A percentile compares a stretch with the other conserved stretches of the same genome.
phyloP scores from a whole-genome alignment of 1,140 invertebrate genomes.

The Hormaphis cornu region DNA sequence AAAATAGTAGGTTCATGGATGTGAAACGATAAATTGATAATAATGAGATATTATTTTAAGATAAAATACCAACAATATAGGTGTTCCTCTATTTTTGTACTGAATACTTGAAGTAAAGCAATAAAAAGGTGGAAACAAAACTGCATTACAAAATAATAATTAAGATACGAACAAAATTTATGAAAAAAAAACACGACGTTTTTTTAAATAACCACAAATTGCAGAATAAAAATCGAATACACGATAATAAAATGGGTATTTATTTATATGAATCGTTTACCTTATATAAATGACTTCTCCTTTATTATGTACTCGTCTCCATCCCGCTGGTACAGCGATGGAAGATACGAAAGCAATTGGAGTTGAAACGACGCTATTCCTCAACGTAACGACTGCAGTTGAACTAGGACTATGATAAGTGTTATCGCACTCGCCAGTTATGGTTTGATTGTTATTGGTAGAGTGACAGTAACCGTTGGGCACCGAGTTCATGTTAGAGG shows the following conservation, averaged over 20 bases:
- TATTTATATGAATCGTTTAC: background rate
- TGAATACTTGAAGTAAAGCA: no score
- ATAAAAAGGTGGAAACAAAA: no score
- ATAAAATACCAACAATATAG: no score
- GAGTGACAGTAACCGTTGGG: conserved; percentile 11
- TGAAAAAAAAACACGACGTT: no score
- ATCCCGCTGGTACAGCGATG: conserved; percentile 16
- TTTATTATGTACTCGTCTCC: conserved; percentile 12
- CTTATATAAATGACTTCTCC: conserved; percentile 20
- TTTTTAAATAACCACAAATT: no score
- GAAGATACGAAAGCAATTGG: conserved; percentile 18
- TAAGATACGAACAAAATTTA: no score
- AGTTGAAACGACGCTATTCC: conserved; percentile 18
- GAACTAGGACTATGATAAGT: background rate
- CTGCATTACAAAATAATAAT: no score
- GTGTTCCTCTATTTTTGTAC: no score
- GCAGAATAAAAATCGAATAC: no score
- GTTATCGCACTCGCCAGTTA: background rate
- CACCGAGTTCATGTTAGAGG: conserved; percentile 16
- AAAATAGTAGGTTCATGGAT: no score
- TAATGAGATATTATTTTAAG: no score
- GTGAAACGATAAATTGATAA: no score
- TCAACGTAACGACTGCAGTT: background rate
- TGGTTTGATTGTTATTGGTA: background rate
- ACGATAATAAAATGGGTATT: background rate